phyloP scores from a whole-genome alignment of 2,113 vertebrate genomes.

The Saiga tatarica region DNA sequence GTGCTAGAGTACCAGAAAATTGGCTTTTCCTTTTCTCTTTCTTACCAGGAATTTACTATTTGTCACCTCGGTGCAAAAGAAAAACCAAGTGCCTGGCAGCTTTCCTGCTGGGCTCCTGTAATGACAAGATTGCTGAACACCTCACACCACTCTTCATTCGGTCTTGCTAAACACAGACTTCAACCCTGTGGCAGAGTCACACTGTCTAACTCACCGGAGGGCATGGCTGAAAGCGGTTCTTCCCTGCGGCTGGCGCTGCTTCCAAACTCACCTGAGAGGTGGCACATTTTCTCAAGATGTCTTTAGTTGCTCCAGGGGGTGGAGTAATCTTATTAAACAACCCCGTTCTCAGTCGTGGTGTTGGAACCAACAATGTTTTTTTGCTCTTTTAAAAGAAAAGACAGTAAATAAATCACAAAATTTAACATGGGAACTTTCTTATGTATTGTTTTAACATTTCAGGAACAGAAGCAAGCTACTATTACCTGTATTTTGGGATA shows the following conservation, averaged over 20 bases:
- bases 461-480: neutral
- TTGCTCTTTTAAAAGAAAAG: conserved; percentile 82
- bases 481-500: neutral
- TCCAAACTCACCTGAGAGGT: conserved; percentile 86
- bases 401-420: neutral
- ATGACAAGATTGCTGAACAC: neutral
- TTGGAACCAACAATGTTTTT: conserved; percentile 94
- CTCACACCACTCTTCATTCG: no score
- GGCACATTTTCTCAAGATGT: conserved; percentile 88
- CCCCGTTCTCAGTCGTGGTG: conserved; percentile 90
- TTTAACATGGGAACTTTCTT: neutral
- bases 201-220: neutral
- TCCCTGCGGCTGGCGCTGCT: rapidly evolving
- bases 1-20: neutral
- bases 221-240: neutral
- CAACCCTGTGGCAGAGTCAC: rapidly evolving
- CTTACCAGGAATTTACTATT: neutral
- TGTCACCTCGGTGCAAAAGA: neutral
- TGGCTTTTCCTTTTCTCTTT: neutral
- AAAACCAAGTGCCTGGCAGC: neutral
- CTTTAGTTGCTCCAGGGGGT: conserved; percentile 88
- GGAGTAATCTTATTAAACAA: conserved; percentile 93
- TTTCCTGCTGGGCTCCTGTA: neutral
- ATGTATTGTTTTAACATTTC: neutral
- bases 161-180: neutral